These are phyloP conservation scores for Syngnathus scovelli DNA, from an alignment of 2,113 vertebrate genomes.

Conservation along the genomic window DNA sequence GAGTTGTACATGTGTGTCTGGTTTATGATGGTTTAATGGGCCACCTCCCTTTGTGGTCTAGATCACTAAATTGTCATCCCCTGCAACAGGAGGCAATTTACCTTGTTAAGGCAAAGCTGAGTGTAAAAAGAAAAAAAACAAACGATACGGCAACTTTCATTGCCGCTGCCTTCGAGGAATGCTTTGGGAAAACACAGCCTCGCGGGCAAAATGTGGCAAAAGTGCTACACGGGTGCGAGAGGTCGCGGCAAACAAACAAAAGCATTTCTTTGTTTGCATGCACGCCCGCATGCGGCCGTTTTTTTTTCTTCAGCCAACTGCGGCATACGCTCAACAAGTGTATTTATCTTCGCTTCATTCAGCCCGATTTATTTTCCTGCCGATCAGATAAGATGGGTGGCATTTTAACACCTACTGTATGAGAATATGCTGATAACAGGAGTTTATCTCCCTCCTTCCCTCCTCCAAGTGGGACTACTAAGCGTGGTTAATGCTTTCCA, in stretches of 20 bases:
- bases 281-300: slow-evolving; percentile 2
- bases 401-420: slow-evolving; percentile 68
- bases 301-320: slow-evolving; percentile 25
- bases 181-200: slow-evolving; percentile 5
- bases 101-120: slow-evolving; percentile 54
- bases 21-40: slow-evolving; percentile 37
- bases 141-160: slow-evolving; percentile 41
- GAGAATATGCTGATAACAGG: slow-evolving; percentile 48
- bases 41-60: slow-evolving; percentile 43
- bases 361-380: slow-evolving; percentile 44
- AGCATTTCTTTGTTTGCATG: slow-evolving; percentile 19
- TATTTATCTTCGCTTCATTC: slow-evolving; percentile 37
- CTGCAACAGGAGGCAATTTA: slow-evolving; percentile 66
- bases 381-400: slow-evolving; percentile 67
- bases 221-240: slow-evolving; percentile 36
- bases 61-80: slow-evolving; percentile 54
- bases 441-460: slow-evolving; percentile 11
- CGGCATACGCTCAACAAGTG: slow-evolving; percentile 60
- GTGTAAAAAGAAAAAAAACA: slow-evolving; percentile 26
- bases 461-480: slow-evolving; percentile 5
- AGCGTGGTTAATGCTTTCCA: slow-evolving; percentile 46
- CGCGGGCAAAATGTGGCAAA: slow-evolving; percentile 16
- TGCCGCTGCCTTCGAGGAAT: slow-evolving; percentile 28
- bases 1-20: slow-evolving; percentile 39
- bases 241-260: slow-evolving; percentile 48